phyloP scores from a whole-genome alignment of 1,140 invertebrate genomes.

The Nomia melanderi region DNA sequence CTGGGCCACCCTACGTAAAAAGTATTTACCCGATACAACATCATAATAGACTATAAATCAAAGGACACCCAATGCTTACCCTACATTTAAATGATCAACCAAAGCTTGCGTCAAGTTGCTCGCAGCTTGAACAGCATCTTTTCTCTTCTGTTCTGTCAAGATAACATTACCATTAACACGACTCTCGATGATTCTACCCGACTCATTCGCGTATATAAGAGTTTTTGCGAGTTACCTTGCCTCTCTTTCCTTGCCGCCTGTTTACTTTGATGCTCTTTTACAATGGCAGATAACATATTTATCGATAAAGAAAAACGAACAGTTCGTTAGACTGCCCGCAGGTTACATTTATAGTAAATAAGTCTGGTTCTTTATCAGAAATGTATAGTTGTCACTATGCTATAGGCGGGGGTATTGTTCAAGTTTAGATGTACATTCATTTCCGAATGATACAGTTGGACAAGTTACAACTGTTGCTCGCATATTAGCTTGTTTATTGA shows the following conservation, averaged over 20 bases:
- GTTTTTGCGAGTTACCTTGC: constrained; percentile 85
- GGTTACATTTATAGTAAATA: constrained; percentile 2
- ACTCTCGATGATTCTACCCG: constrained; percentile 21
- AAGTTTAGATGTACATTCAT: background rate
- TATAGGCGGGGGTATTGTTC: too few relatives aligned
- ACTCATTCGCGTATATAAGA: background rate
- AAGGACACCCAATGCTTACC: constrained; percentile 83
- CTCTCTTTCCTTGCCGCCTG: constrained; percentile 89
- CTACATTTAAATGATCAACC: constrained; percentile 98
- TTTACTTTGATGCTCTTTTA: constrained; percentile 93
- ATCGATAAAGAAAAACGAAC: background rate
- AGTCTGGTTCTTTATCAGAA: background rate
- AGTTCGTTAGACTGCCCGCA: background rate
- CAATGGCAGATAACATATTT: constrained; percentile 90
- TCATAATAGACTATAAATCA: constrained; percentile 2
- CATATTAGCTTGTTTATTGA: background rate
- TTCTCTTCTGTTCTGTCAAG: constrained; percentile 92
- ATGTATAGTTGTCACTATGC: background rate
- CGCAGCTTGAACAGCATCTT: constrained; percentile 95
- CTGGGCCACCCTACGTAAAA: constrained; percentile 90
- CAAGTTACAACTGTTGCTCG: background rate
- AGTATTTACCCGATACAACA: constrained; percentile 17
- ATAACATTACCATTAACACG: background rate
- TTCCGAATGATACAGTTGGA: background rate
- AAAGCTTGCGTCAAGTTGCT: constrained; percentile 95